Base-by-base conservation (phyloP, 2,888 invertebrate genomes). In the Ectobius pallidus region DNA sequence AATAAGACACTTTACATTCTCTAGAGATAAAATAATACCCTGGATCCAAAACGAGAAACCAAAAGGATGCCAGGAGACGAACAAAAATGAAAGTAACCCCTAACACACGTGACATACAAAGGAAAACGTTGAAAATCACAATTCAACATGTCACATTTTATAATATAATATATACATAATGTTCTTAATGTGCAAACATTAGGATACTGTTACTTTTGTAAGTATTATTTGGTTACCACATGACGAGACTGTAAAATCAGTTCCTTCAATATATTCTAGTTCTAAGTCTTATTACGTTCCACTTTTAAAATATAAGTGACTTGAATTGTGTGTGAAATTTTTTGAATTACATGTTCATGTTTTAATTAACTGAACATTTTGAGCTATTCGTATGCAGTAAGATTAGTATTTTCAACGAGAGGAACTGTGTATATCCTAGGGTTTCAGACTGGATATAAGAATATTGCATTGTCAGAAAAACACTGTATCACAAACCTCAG, bases 241-340 rank as follows among this genome's bases (percentile, higher is more conserved):
- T 30, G 58, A 58, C 58, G 30, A 58, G 27, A 25, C 7, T 58
- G 30, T n/a, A 58, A 58, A 58, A 30, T 58, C 32, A 32, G 58
- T 30, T 58, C 30, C 1, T 25, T 58, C 16, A n/a, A n/a, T n/a
- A n/a, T 30, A 30, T 14, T 1, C 30, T 30, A 58, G 20, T 4
- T 58, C 32, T 30, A 58, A 32, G 16, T 25, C 32, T 30, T 22
- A 52, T 52, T 52, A 52, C 25, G 0, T 52, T 14, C 20, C 25
- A 52, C n/a, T 25, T 52, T 52, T 14, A 49, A 52, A 52, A 52
- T 52, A 52, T 52, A 52, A 11, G 11, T 52, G 7, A 52, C 52
- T 25, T 9, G 52, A n/a, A n/a, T n/a, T n/a, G n/a, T 25, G 20
- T 25, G 25, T 22, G 20, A 49, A 49, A n/a, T 18, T 22, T 49